Conservation (phyloP, 2,888 invertebrate species). For the Melieria crassipennis region DNA sequence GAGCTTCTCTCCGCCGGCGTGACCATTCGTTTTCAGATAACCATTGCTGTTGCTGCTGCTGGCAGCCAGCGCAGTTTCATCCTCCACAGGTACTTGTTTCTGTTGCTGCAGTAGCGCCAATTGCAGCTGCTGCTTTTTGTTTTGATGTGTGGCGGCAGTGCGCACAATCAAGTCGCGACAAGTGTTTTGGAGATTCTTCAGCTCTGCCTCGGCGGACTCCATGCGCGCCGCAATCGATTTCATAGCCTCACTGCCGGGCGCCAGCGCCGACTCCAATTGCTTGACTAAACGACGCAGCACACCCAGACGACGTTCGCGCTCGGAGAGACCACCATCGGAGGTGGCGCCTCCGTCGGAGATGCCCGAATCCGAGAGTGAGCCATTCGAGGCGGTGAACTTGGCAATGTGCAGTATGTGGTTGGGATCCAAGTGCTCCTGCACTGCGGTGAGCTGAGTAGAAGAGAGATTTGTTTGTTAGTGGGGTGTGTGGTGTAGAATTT, state of each 20-base stretch:
- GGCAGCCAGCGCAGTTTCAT: constrained; percentile 1
- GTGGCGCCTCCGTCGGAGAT: constrained; percentile 81
- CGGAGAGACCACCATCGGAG: constrained; percentile 73
- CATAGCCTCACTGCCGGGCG: constrained; percentile 75
- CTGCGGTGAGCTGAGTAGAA: constrained; percentile 53
- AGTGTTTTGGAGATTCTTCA: constrained; percentile 73
- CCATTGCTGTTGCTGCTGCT: constrained; percentile 37
- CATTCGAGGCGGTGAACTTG: constrained; percentile 66
- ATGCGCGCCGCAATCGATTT: constrained; percentile 73
- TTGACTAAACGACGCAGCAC: constrained; percentile 75
- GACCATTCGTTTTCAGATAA: constrained; percentile 29
- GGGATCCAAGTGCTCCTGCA: constrained; percentile 62
- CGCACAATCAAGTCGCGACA: constrained; percentile 71
- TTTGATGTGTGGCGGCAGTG: constrained; percentile 64
- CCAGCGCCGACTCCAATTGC: constrained; percentile 72
- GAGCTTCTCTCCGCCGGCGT: constrained; percentile 28
- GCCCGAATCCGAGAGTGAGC: constrained; percentile 78
- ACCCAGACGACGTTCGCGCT: constrained; percentile 74
- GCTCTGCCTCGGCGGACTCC: constrained; percentile 74
- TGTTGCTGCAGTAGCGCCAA: constrained; percentile 36
- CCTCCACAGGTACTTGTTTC: constrained; percentile 28
- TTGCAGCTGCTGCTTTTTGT: constrained; percentile 50
- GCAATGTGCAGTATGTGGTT: constrained; percentile 62
- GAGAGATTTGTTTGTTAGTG: neutral
- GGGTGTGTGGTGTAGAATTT: neutral